phyloP scores from a whole-genome alignment of 2,113 vertebrate species.

The Pelmatolapia mariae region DNA sequence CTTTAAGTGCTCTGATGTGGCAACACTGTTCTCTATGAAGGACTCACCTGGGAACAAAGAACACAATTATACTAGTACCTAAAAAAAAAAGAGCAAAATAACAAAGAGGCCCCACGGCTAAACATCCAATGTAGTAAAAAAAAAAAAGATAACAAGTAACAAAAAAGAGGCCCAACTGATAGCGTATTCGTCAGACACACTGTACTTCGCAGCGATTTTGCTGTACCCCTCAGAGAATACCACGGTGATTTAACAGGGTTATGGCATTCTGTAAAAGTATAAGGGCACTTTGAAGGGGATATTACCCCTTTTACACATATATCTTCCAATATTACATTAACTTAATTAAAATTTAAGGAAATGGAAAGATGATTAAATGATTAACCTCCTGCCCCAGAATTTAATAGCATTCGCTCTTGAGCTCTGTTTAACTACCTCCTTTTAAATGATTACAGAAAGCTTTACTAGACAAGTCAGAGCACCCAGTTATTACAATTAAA shows the following conservation, averaged over 20 bases:
- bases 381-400: slow-evolving; percentile 27
- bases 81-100: not conserved
- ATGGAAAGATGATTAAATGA: slow-evolving; percentile 44
- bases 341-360: slow-evolving; percentile 41
- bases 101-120: not conserved
- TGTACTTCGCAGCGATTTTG: not conserved
- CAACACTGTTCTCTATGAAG: slow-evolving; percentile 76
- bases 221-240: not conserved
- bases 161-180: not conserved
- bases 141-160: not conserved
- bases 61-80: not conserved
- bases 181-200: not conserved
- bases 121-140: not conserved
- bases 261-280: not conserved
- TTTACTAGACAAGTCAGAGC: slow-evolving; percentile 14
- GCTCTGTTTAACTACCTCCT: not conserved
- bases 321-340: slow-evolving; percentile 45
- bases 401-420: not conserved
- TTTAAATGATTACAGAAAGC: slow-evolving; percentile 5
- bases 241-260: not conserved
- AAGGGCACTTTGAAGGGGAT: not conserved
- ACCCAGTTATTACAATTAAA: not conserved
- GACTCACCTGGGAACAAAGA: slow-evolving; percentile 73
- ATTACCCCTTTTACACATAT: slow-evolving; percentile 10
- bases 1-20: slow-evolving; percentile 77